These are phyloP conservation scores for Semaprochilodus insignis DNA, from an alignment of 2,797 vertebrate genomes.

Conservation along the genomic window DNA sequence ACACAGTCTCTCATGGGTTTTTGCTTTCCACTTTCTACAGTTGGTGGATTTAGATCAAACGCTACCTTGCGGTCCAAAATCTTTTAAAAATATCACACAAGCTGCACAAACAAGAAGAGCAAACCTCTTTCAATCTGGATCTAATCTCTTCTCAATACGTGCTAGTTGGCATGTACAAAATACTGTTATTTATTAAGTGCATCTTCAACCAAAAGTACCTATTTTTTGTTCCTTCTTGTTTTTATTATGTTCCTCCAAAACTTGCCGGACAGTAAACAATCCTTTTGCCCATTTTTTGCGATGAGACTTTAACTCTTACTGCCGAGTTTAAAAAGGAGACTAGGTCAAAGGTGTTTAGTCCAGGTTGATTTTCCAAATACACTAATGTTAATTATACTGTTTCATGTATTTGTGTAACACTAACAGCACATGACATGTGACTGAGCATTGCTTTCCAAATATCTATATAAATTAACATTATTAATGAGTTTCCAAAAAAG, in stretches of 20 bases:
- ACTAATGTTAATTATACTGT: background rate
- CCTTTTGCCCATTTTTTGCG: background rate
- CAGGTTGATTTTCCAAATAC: background rate
- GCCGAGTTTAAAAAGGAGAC: background rate
- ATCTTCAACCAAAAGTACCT: no score
- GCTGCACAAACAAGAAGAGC: background rate
- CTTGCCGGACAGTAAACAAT: background rate
- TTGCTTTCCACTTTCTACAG: no score
- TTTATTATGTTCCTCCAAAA: background rate
- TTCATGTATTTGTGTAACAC: background rate
- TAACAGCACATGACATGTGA: background rate
- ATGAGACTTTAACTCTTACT: background rate
- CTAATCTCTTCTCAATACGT: background rate
- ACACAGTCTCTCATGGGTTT: no score
- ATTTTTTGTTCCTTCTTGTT: background rate
- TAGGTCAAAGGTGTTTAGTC: background rate
- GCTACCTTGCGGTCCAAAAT: background rate
- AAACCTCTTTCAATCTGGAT: background rate
- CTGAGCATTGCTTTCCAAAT: background rate
- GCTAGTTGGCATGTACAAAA: background rate
- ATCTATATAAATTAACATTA: background rate
- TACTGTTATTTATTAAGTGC: no score
- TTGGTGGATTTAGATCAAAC: background rate
- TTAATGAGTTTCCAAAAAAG: background rate
- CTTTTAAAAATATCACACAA: background rate